Evolutionary conservation across 2,113 vertebrate genomes (phyloP), one percentile per base, ranked within the genome.

Genomic region (Tautogolabrus adspersus): DNA sequence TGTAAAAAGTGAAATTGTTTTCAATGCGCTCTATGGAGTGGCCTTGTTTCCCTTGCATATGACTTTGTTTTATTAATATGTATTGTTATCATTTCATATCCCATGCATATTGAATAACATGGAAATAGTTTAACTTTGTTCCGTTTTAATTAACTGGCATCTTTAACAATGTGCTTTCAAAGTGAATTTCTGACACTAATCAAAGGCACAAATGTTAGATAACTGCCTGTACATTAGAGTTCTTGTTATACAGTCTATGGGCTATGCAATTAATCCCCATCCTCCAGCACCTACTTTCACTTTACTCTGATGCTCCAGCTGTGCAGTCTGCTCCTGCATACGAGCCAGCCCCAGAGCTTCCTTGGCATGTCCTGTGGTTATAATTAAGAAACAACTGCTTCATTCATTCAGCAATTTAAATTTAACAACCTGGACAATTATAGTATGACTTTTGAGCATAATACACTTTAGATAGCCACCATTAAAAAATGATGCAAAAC

Each of bases 271-370:
- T 3, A 54, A 15, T 23, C 6, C 6, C n/a, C 9, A 37, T 21
- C 12, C 46, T 18, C 4, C 8, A 12, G 38, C 65, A 72, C 67
- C 12, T 68, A 96, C 97, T 93, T 98, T 98, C 0, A 97, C 87
- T 42, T 96, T 96, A 19, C 88, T 49, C 82, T 97, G 94, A 54
- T 97, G 96, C 1, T 98, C 96, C 91, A 97, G 72, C 79, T 98
- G 97, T 61, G 95, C 46, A 0, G 94, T 96, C 85, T 96, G 95
- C 81, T 98, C 97, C 70, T 97, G 97, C 96, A 97, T 94, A 75
- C 95, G 96, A 0, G 97, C 96, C 1, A 98, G 88, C 0, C 85
- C 91, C 55, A 98, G 91, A 0, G 96, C 97, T 1, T 97, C 96
- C 80, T 97, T 98, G 0, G 96, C 96, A 0, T 97, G 95, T 37